Base-by-base conservation (phyloP, 2,888 invertebrate species). In the Brachyopa scutellaris region DNA sequence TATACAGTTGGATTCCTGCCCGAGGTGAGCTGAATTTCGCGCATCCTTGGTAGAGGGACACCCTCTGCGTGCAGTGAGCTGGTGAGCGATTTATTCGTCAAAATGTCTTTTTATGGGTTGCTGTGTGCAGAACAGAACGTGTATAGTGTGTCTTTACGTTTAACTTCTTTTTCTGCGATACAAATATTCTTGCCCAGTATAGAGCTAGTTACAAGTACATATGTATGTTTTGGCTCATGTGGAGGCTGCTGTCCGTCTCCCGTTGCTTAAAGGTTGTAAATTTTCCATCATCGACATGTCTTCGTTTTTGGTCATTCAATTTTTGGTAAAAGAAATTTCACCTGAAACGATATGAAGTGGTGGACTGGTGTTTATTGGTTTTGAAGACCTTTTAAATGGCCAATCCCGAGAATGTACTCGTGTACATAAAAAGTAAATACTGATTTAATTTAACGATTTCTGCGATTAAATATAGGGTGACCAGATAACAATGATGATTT, bases 21-120 rank as follows among this genome's bases (percentile, higher is more conserved):
- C 49, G 55, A 76, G 80, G 76, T 80, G 70, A 33, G 76, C 57
- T 69, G 70, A 15, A 74, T 77, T 66, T 42, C 31, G 77, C 70
- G 67, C 66, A 83, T 83, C 78, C 78, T 62, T 78, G 55, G 49
- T 47, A 40, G 49, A 61, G 67, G 62, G 61, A 62, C 78, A 78
- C 83, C 67, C 76, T 78, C 78, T 67, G 83, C 73, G 78, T 78
- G 83, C 77, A 78, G 78, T 83, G 77, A 67, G 19, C 77, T 62
- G 72, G 38, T 83, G 83, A 78, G 78, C 78, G 78, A 83, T 83
- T 83, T 83, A 83, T 83, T 83, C 83, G 83, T 83, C 83, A 83
- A 82, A 82, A 82, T 72, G 72, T 77, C 61, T 72, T 82, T 82
- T 77, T 82, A 82, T 82, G 82, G 59, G 45, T 45, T 77, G 11